phyloP scores from a whole-genome alignment of 2,113 vertebrate genomes.

The Thunnus thynnus region DNA sequence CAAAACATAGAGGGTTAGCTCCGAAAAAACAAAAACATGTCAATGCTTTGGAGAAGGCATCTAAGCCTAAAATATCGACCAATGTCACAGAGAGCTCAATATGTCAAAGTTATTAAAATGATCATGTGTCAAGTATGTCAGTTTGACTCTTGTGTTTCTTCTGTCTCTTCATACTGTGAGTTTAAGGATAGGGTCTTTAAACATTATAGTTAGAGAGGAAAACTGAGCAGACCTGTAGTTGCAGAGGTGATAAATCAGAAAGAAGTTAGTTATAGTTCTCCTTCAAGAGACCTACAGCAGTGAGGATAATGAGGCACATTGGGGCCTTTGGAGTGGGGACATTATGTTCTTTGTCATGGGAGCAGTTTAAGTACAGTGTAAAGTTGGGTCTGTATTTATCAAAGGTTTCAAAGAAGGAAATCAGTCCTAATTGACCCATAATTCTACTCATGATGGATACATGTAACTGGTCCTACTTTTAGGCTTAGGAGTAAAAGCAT shows the following conservation, averaged over 20 bases:
- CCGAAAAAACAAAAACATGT: background rate
- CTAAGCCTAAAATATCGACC: background rate
- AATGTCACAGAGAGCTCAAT: background rate
- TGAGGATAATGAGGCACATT: slow-evolving; percentile 34
- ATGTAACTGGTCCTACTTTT: background rate
- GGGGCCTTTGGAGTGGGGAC: background rate
- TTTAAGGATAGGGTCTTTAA: slow-evolving; percentile 6
- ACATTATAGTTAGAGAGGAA: slow-evolving; percentile 4
- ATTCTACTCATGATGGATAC: background rate
- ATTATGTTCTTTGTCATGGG: slow-evolving; percentile 24
- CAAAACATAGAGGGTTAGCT: background rate
- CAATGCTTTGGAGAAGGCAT: background rate
- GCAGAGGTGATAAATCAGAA: slow-evolving; percentile 30
- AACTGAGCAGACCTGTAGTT: background rate
- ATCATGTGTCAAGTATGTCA: background rate
- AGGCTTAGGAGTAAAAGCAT: background rate
- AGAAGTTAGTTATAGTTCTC: background rate
- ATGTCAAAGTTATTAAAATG: background rate
- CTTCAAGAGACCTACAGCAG: slow-evolving; percentile 27
- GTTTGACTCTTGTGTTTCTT: background rate
- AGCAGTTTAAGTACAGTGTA: slow-evolving; percentile 3
- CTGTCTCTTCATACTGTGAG: background rate
- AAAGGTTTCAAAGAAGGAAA: background rate
- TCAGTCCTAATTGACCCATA: background rate
- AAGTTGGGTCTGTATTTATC: background rate